Conservation (phyloP, 1,140 invertebrate genomes). For the Neoseiulus cucumeris region DNA sequence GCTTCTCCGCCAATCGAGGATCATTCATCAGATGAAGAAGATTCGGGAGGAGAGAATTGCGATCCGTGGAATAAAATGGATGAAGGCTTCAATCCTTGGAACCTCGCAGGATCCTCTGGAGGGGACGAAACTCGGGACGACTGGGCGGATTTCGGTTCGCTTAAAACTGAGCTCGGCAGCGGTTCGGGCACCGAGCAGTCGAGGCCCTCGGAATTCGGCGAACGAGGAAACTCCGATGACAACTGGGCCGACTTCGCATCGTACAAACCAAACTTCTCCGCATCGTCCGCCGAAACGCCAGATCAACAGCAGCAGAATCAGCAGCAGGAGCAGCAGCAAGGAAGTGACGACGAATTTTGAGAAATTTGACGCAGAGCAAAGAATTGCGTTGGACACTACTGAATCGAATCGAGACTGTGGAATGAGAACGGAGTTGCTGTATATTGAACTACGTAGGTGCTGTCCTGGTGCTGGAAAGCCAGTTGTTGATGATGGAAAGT, state of each 20-base stretch:
- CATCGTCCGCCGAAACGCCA: background rate
- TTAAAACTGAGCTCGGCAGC: background rate
- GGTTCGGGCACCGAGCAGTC: too few species aligned
- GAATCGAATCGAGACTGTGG: too few species aligned
- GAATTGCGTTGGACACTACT: too few species aligned
- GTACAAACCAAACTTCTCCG: background rate
- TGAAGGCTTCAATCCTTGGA: conserved; percentile 4
- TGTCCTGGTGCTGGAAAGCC: too few species aligned
- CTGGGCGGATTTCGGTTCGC: background rate
- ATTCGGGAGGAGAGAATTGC: background rate
- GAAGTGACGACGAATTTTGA: background rate
- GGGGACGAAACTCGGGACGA: background rate
- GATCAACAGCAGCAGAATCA: background rate
- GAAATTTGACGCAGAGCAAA: too few species aligned
- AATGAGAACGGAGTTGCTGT: too few species aligned
- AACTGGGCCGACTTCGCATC: background rate
- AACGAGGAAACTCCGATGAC: background rate
- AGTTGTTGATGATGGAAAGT: too few species aligned
- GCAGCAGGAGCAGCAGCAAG: background rate
- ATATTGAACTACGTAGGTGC: too few species aligned
- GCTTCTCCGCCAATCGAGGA: conserved; percentile 5
- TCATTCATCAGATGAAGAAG: conserved; percentile 5
- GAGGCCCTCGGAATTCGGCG: background rate
- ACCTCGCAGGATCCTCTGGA: background rate
- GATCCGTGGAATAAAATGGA: conserved; percentile 10